phyloP scores from a whole-genome alignment of 2,888 invertebrate genomes.

The Caenorhabditis plicata region DNA sequence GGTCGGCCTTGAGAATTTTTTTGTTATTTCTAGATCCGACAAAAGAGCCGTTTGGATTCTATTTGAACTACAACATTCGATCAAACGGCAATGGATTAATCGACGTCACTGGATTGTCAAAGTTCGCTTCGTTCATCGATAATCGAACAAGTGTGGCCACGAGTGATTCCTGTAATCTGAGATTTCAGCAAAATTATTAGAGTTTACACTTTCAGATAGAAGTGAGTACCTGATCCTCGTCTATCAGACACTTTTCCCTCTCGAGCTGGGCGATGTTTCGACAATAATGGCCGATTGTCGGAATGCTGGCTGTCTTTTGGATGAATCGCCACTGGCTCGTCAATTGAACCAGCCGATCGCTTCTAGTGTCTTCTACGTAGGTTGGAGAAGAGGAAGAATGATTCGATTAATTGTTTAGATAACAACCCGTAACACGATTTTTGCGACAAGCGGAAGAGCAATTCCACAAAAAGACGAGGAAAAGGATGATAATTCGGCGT shows the following conservation, averaged over 20 bases:
- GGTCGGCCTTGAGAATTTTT: background rate
- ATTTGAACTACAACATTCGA: conserved; percentile 35
- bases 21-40: conserved; percentile 20
- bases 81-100: conserved; percentile 17
- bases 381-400: background rate
- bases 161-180: conserved; percentile 26
- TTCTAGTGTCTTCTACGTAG: conserved; percentile 40
- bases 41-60: conserved; percentile 34
- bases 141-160: conserved; percentile 25
- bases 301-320: conserved; percentile 33
- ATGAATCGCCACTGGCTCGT: conserved; percentile 21
- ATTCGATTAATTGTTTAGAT: conserved; percentile 9
- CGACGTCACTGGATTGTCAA: conserved; percentile 11
- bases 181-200: background rate
- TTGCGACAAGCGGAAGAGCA: conserved; percentile 8
- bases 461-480: background rate
- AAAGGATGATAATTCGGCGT: no score
- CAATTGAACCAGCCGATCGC: conserved; percentile 33
- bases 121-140: conserved; percentile 29
- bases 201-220: conserved; percentile 24
- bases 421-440: conserved; percentile 25
- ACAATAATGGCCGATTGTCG: conserved; percentile 30
- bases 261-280: conserved; percentile 2
- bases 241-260: conserved; percentile 19
- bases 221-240: conserved; percentile 34